Evolutionary conservation across 2,113 vertebrate species (phyloP).

Genomic region (Rhineura floridana): DNA sequence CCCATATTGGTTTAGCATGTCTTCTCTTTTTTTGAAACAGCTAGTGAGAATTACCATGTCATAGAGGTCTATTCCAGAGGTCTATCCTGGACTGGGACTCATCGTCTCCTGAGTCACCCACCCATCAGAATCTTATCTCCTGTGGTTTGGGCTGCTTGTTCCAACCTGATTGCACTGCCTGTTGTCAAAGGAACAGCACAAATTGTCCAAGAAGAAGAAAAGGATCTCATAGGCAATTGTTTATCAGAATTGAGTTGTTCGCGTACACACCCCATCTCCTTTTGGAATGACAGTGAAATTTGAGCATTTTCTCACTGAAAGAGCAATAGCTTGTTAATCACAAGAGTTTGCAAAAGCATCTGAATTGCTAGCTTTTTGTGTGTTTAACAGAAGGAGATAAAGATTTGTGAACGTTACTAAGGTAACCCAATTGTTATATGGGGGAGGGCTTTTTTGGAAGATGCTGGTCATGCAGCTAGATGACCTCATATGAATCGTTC

Average conservation of each 20-base stretch:
- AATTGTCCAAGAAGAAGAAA: constrained; percentile 14
- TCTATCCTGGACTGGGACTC: background rate
- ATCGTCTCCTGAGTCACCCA: background rate
- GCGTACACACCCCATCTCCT: no score
- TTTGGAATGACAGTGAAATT: background rate
- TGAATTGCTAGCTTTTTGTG: background rate
- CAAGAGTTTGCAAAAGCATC: background rate
- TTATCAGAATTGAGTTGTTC: background rate
- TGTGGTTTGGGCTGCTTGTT: background rate
- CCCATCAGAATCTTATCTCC: no score
- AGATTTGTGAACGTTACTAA: background rate
- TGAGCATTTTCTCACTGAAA: background rate
- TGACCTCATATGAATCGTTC: no score
- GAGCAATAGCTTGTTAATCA: background rate
- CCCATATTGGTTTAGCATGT: background rate
- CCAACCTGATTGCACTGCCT: background rate
- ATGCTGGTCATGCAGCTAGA: background rate
- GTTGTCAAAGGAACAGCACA: background rate
- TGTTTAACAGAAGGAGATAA: background rate
- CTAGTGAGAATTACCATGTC: no score
- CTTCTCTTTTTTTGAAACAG: background rate
- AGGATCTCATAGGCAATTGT: background rate
- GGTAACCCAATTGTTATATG: background rate
- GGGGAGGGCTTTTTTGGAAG: background rate
- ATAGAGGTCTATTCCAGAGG: no score